phyloP scores from a whole-genome alignment of 92 coral and sea anemone species.

The Bergia puertoricense region DNA sequence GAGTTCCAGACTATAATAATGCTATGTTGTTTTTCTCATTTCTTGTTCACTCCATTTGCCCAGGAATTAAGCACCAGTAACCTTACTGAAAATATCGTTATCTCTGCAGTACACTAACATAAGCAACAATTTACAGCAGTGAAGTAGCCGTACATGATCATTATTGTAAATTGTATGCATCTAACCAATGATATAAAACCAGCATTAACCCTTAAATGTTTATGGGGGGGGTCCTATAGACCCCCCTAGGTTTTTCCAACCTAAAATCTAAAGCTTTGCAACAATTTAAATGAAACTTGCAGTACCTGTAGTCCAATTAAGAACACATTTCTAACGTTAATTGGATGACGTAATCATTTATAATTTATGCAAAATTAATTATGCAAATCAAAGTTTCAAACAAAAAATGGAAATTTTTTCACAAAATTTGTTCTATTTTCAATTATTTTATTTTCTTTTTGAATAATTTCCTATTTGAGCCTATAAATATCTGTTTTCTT shows the following conservation, averaged over 20 bases:
- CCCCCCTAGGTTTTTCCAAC: slow-evolving; percentile 13
- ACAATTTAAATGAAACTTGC: slow-evolving; percentile 6
- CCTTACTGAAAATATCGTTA: slow-evolving; percentile 17
- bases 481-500: slow-evolving; percentile 17
- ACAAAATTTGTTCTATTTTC: slow-evolving; percentile 30
- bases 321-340: slow-evolving; percentile 1
- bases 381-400: slow-evolving; percentile 34
- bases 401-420: slow-evolving; percentile 5
- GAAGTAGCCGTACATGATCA: slow-evolving; percentile 28
- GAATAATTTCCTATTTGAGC: slow-evolving; percentile 5
- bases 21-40: not conserved
- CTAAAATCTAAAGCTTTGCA: not conserved
- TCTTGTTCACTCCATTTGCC: slow-evolving; percentile 1
- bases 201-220: slow-evolving; percentile 10
- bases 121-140: slow-evolving; percentile 25
- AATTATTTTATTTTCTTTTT: slow-evolving; percentile 12
- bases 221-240: not conserved
- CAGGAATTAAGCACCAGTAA: slow-evolving; percentile 21
- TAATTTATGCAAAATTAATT: slow-evolving; percentile 32
- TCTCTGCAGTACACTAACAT: slow-evolving; percentile 26
- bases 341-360: slow-evolving; percentile 5
- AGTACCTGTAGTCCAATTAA: slow-evolving; percentile 34
- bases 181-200: slow-evolving; percentile 25
- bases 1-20: not conserved
- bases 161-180: slow-evolving; percentile 24